phyloP scores from a whole-genome alignment of 2,797 vertebrate species.

The Anguilla anguilla region DNA sequence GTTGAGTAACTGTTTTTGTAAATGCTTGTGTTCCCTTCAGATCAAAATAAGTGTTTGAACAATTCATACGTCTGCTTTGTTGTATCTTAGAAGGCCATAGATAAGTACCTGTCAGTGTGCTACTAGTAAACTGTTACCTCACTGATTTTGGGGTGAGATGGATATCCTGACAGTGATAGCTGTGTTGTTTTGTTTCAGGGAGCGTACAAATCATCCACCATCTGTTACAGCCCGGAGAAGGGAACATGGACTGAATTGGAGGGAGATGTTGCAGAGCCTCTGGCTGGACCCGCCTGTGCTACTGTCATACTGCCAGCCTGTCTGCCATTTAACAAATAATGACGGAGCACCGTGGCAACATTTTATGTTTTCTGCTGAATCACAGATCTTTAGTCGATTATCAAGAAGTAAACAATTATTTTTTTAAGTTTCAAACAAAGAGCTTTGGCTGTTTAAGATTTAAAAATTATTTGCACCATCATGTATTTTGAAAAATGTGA shows the following conservation, averaged over 20 bases:
- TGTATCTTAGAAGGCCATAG: background rate
- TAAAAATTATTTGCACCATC: slow-evolving; percentile 61
- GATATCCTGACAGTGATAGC: background rate
- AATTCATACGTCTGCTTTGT: background rate
- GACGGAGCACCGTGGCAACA: slow-evolving; percentile 60
- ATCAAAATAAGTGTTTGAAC: too few relatives aligned
- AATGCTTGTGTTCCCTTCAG: too few relatives aligned
- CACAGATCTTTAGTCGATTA: slow-evolving; percentile 43
- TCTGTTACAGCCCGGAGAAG: slow-evolving; percentile 98
- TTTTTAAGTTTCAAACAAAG: slow-evolving; percentile 80
- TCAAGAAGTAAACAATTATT: slow-evolving; percentile 76
- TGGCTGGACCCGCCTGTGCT: slow-evolving; percentile 93
- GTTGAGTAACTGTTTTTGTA: too few relatives aligned
- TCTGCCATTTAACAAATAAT: slow-evolving; percentile 95
- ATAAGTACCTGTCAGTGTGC: background rate
- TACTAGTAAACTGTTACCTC: background rate
- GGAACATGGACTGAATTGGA: slow-evolving; percentile 96
- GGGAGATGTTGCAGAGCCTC: slow-evolving; percentile 94
- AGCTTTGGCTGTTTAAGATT: slow-evolving; percentile 72
- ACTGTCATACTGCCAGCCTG: slow-evolving; percentile 94
- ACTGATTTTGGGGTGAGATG: background rate
- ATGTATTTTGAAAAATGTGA: slow-evolving; percentile 58
- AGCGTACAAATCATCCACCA: slow-evolving; percentile 98
- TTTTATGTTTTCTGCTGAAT: slow-evolving; percentile 61
- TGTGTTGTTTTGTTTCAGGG: slow-evolving; percentile 76